These are phyloP conservation scores for Pterocles burchelli DNA, from an alignment of 2,113 vertebrate genomes.

Conservation along the genomic window DNA sequence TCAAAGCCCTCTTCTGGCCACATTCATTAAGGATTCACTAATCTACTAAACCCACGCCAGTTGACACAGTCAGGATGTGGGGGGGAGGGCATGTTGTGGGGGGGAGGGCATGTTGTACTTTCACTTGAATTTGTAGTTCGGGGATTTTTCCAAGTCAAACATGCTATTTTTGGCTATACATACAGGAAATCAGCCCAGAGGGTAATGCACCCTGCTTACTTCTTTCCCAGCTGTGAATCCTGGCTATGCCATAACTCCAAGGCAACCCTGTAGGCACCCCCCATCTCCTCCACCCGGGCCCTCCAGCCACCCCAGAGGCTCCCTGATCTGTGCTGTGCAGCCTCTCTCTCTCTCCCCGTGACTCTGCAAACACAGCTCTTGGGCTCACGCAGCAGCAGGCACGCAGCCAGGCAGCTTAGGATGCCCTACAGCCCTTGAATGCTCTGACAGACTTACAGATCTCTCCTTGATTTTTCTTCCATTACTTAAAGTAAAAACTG, in stretches of 20 bases:
- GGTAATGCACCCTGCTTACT: background rate
- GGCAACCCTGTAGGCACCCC: background rate
- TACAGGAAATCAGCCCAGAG: background rate
- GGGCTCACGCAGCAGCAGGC: accelerated
- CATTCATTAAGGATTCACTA: background rate
- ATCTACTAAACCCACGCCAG: background rate
- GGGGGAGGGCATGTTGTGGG: background rate
- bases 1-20: conserved; percentile 31
- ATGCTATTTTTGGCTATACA: background rate
- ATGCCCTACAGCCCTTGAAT: background rate
- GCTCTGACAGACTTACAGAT: accelerated
- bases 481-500: background rate
- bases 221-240: background rate
- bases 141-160: background rate
- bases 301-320: background rate
- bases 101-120: background rate
- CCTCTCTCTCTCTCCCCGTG: background rate
- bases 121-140: background rate
- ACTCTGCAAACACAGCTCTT: background rate
- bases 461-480: background rate
- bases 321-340: too few species aligned
- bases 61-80: background rate
- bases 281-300: background rate
- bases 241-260: background rate
- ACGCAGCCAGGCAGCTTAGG: accelerated